Conservation (phyloP, 92 coral and sea anemone species). For the Umimayanthus chanpuru region DNA sequence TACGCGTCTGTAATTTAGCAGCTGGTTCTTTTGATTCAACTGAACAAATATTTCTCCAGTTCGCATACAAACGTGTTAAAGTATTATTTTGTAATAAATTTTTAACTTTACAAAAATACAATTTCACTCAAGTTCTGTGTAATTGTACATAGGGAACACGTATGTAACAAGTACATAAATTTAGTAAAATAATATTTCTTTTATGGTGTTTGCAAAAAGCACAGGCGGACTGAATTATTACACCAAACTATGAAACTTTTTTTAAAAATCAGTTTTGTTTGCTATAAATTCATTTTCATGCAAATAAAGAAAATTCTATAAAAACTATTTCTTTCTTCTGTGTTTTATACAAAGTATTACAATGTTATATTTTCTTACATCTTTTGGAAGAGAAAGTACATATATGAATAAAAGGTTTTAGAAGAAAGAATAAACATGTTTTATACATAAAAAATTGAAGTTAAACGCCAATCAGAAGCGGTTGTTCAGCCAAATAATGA, state of each 20-base stretch:
- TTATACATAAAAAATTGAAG: background rate
- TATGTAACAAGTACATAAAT: too few species aligned
- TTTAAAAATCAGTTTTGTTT: too few species aligned
- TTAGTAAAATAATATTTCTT: background rate
- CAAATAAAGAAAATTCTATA: background rate
- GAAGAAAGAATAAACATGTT: too few species aligned
- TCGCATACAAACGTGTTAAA: background rate
- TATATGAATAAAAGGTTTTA: too few species aligned
- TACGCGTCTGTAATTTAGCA: background rate
- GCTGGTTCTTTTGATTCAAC: background rate
- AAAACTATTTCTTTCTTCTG: background rate
- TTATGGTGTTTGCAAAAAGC: too few species aligned
- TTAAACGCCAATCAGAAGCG: background rate
- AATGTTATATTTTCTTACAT: background rate
- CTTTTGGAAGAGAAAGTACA: background rate
- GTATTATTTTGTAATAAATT: background rate
- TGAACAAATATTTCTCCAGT: background rate
- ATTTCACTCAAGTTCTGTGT: background rate
- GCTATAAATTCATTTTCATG: background rate
- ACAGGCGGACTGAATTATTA: background rate
- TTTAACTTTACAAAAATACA: background rate
- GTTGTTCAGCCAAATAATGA: background rate
- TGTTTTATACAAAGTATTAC: too few species aligned
- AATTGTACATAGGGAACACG: background rate
- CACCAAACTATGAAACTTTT: background rate